These are phyloP conservation scores for Oceanites oceanicus DNA, from an alignment of 2,113 vertebrate genomes.

Conservation along the genomic window DNA sequence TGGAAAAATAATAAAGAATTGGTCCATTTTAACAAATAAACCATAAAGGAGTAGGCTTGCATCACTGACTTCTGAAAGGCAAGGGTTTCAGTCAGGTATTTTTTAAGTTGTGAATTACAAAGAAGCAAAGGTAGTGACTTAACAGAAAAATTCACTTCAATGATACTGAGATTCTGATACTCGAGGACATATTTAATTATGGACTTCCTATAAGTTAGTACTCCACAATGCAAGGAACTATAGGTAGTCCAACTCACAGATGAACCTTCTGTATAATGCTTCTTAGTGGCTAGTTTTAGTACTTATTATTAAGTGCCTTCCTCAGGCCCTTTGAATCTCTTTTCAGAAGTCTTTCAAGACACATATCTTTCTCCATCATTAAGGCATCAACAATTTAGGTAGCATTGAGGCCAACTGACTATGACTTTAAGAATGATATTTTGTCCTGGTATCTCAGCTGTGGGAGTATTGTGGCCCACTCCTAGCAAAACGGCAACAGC, in stretches of 20 bases:
- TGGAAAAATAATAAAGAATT: not conserved
- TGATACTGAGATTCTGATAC: not conserved
- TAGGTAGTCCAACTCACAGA: not conserved
- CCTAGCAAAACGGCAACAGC: not conserved
- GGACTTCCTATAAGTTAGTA: not conserved
- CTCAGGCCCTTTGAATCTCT: not conserved
- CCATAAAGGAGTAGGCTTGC: not conserved
- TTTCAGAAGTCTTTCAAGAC: not conserved
- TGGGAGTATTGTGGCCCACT: not conserved
- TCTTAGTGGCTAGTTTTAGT: not conserved
- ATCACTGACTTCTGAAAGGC: not conserved
- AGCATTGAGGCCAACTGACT: not conserved
- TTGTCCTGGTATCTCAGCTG: not conserved
- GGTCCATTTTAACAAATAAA: not conserved
- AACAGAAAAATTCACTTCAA: not conserved
- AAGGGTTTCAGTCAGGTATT: not conserved
- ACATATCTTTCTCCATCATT: not conserved
- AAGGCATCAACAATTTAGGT: not conserved
- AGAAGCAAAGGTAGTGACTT: not conserved
- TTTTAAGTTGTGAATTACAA: not conserved
- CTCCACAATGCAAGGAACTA: not conserved
- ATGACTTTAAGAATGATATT: not conserved
- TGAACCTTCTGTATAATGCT: not conserved
- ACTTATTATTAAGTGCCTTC: not conserved
- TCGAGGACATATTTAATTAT: not conserved